phyloP scores from a whole-genome alignment of 1,140 invertebrate species.

The Sminthurinus signatus region DNA sequence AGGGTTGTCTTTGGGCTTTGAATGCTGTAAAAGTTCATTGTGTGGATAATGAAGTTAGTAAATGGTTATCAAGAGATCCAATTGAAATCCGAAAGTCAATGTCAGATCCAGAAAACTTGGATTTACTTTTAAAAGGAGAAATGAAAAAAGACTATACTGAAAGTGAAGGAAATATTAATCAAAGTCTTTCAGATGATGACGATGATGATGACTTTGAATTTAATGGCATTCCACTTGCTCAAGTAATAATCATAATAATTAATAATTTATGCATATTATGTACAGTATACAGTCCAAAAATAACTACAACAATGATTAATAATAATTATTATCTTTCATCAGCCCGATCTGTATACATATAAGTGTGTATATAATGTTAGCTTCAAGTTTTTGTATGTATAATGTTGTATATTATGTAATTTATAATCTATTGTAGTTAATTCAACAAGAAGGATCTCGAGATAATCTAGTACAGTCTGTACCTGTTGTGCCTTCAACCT shows the following conservation, averaged over 20 bases:
- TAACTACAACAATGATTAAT: no score
- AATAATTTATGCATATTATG: no score
- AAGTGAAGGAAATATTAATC: no score
- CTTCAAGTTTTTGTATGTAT: background rate
- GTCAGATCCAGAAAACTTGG: conserved; percentile 79
- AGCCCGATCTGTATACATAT: no score
- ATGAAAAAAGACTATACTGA: conserved; percentile 61
- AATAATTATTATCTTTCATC: no score
- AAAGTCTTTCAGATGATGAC: conserved; percentile 50
- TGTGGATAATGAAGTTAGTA: conserved; percentile 96
- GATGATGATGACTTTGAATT: conserved; percentile 48
- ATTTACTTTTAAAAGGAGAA: conserved; percentile 72
- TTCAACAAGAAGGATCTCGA: conserved; percentile 32
- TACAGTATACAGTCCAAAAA: no score
- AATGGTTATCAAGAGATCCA: conserved; percentile 92
- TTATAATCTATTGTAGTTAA: conserved; percentile 10
- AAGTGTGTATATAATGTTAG: no score
- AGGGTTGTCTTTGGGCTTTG: conserved; percentile 89
- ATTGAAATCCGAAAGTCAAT: conserved; percentile 67
- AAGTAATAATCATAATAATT: conserved; percentile 19
- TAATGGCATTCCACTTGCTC: conserved; percentile 32
- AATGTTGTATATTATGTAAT: background rate
- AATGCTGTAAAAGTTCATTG: conserved; percentile 89
- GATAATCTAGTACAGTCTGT: no score
- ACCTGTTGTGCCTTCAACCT: no score